Evolutionary conservation across 2,113 vertebrate genomes (phyloP).

Genomic region (Mormyrus iriodes): DNA sequence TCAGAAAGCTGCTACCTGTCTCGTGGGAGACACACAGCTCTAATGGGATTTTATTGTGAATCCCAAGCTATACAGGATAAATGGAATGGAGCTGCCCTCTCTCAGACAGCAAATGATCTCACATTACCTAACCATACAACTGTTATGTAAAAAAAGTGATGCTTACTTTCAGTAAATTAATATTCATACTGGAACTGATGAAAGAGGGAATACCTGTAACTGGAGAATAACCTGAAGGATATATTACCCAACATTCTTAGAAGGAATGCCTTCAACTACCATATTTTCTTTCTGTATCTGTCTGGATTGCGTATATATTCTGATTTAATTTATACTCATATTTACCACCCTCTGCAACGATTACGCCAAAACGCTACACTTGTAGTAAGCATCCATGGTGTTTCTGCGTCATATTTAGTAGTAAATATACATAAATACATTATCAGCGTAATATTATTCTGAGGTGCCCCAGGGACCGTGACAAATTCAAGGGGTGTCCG

Average conservation of each 20-base stretch:
- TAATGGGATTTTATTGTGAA: slow-evolving; percentile 33
- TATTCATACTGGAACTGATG: background rate
- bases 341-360: background rate
- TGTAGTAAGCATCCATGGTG: background rate
- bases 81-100: slow-evolving; percentile 49
- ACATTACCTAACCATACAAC: background rate
- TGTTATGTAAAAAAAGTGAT: background rate
- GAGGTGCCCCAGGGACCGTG: slow-evolving; percentile 34
- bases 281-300: background rate
- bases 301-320: background rate
- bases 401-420: slow-evolving; percentile 36
- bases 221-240: background rate
- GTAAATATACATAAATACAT: slow-evolving; percentile 19
- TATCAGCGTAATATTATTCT: slow-evolving; percentile 22
- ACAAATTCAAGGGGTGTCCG: slow-evolving; percentile 23
- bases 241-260: background rate
- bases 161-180: background rate
- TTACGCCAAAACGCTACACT: background rate
- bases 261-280: background rate
- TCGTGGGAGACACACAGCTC: slow-evolving; percentile 52
- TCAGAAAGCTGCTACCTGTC: slow-evolving; percentile 62
- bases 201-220: background rate
- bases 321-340: background rate
- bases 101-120: background rate
- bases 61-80: slow-evolving; percentile 2